These are phyloP conservation scores for Drosophila oshimai DNA, from an alignment of 1,140 invertebrate species.

Conservation along the genomic window DNA sequence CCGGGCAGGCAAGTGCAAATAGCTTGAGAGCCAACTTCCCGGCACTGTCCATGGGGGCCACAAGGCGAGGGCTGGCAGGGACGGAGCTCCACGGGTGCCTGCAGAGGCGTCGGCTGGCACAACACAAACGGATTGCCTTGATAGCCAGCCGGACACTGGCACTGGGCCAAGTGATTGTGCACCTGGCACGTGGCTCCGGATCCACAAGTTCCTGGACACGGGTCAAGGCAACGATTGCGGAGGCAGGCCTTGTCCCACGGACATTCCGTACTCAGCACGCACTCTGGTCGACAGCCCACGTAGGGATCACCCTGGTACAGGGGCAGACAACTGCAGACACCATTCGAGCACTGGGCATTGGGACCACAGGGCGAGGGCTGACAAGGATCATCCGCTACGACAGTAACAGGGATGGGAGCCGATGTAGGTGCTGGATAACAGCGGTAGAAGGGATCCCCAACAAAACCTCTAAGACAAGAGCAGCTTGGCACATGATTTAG, in stretches of 20 bases:
- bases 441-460: conserved; percentile 86
- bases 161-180: conserved; percentile 86
- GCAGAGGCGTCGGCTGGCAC: conserved; percentile 44
- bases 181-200: conserved; percentile 89
- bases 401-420: conserved; percentile 84
- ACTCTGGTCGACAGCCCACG: conserved; percentile 90
- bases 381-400: conserved; percentile 88
- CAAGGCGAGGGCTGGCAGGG: conserved; percentile 85
- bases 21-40: conserved; percentile 81
- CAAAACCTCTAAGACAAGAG: conserved; percentile 87
- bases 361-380: conserved; percentile 89
- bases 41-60: conserved; percentile 85
- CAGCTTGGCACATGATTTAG: conserved; percentile 90
- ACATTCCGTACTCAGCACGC: conserved; percentile 92
- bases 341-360: conserved; percentile 88
- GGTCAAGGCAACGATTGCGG: conserved; percentile 88
- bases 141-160: conserved; percentile 63
- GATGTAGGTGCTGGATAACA: conserved; percentile 83
- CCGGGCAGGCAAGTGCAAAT: conserved; percentile 83
- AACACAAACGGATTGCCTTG: conserved; percentile 71
- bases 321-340: conserved; percentile 83
- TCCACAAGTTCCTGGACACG: conserved; percentile 90
- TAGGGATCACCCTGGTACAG: conserved; percentile 90
- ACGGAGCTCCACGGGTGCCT: conserved; percentile 83
- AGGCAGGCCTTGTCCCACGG: conserved; percentile 88